phyloP scores from a whole-genome alignment of 1,140 invertebrate genomes.

The Drosophila lacteicornis region DNA sequence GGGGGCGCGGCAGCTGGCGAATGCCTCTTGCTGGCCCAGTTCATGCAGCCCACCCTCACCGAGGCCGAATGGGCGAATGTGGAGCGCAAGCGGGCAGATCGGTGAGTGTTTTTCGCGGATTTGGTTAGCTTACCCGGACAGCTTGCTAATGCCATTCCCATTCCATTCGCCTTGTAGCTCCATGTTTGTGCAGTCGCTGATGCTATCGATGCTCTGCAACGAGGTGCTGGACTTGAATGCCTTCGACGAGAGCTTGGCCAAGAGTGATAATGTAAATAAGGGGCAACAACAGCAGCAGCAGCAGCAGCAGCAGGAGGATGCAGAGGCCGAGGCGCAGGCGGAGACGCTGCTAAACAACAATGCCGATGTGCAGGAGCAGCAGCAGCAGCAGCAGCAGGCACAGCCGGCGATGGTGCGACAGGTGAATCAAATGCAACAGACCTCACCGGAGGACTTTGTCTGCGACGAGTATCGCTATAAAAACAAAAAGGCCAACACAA shows the following conservation, averaged over 20 bases:
- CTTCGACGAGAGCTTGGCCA: slow-evolving; percentile 56
- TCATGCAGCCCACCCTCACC: slow-evolving; percentile 81
- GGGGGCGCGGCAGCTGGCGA: slow-evolving; percentile 54
- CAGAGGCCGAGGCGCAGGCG: slow-evolving; percentile 69
- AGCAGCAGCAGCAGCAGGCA: slow-evolving; percentile 41
- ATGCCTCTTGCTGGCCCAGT: slow-evolving; percentile 77
- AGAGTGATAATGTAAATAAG: slow-evolving; percentile 85
- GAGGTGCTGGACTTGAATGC: slow-evolving; percentile 65
- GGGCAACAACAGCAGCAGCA: slow-evolving; percentile 62
- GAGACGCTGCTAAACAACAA: slow-evolving; percentile 81
- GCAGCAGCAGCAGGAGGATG: slow-evolving; percentile 52
- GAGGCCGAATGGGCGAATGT: slow-evolving; percentile 80
- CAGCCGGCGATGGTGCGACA: slow-evolving; percentile 66
- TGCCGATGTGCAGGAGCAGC: slow-evolving; percentile 68
- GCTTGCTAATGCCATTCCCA: neutral
- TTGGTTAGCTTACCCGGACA: neutral
- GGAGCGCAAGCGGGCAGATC: slow-evolving; percentile 78
- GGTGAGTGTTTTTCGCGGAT: slow-evolving; percentile 47
- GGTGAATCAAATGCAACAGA: slow-evolving; percentile 84
- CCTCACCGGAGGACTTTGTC: slow-evolving; percentile 81
- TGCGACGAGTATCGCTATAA: slow-evolving; percentile 81
- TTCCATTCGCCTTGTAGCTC: slow-evolving; percentile 49
- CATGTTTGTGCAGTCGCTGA: slow-evolving; percentile 79
- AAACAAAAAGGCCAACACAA: slow-evolving; percentile 75
- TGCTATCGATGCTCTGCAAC: slow-evolving; percentile 75